Evolutionary conservation across 2,797 vertebrate genomes (phyloP), one percentile per base, ranked within the genome.

Genomic region (Sus cebifrons): DNA sequence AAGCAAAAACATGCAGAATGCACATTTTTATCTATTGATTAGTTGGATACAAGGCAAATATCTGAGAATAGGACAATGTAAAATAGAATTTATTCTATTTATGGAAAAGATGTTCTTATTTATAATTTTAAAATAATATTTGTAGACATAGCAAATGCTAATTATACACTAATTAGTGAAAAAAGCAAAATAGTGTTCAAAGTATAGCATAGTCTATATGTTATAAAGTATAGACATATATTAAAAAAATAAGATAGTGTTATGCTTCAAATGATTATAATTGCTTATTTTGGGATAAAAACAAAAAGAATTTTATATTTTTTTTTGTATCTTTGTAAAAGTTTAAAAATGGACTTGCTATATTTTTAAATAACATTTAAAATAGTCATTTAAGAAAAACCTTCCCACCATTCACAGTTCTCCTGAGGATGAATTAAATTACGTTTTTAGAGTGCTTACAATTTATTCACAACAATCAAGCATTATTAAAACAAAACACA

Each of bases 401-500:
- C 20, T 82, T 94, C 68, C 81, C 56, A 68, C 44, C 32, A 86
- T 91, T 95, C 27, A 23, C 23, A 79, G 40, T 64, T 92, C 58
- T 89, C 58, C 27, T 70, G 65, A 89, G 49, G 32, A 92, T 75
- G 71, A 97, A 96, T 94, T 96, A 67, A 86, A 92, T 79, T 83
- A 79, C 2, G 23, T 95, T 92, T 83, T 92, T 44, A 73, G 36
- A 95, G 56, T 79, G 49, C 64, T 84, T 89, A 83, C 14, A 67
- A 86, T 70, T 97, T 91, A 90, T 83, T 74, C 64, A 67, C 89
- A 91, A 96, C 64, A 90, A 86, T 49, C 91, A 54, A 40, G n/a
- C 49, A 74, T 93, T 79, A 96, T 94, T 96, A 89, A 96, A 96
- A 96, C 70, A 93, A 95, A 94, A 95, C n/a, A 83, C n/a, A 92